Percentiles rank a stretch among this genome's conserved stretches.
phyloP scores from a whole-genome alignment of 2,113 vertebrate genomes.

The Lamprotornis superbus region DNA sequence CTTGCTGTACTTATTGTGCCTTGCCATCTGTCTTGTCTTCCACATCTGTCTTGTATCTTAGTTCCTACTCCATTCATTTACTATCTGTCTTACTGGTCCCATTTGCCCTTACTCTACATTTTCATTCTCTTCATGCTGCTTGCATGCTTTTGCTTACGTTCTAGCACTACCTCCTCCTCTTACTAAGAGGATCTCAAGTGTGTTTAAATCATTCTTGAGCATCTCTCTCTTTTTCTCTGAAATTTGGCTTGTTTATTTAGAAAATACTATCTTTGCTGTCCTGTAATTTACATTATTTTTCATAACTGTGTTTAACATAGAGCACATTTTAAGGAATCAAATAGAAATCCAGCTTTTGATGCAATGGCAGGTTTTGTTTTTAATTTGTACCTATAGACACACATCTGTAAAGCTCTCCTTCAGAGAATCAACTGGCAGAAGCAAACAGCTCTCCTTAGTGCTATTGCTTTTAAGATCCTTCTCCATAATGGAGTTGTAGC shows the following conservation, averaged over 20 bases:
- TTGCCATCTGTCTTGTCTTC: background rate
- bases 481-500: background rate
- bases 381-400: background rate
- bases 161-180: background rate
- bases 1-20: background rate
- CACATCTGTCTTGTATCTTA: background rate
- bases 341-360: background rate
- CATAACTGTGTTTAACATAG: background rate
- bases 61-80: background rate
- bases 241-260: background rate
- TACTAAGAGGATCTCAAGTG: background rate
- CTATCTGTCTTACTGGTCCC: background rate
- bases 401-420: background rate
- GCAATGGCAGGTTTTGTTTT: background rate
- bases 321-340: background rate
- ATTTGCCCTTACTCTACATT: background rate
- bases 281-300: background rate
- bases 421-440: background rate
- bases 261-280: background rate
- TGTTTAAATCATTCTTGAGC: background rate
- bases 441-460: constrained; percentile 16
- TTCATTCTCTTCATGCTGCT: background rate
- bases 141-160: background rate
- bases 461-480: constrained; percentile 25
- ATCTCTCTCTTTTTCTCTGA: background rate